Percentiles rank a stretch among this genome's conserved stretches.
These are phyloP conservation scores for Ictalurus furcatus DNA, from an alignment of 2,113 vertebrate genomes.

Conservation along the genomic window DNA sequence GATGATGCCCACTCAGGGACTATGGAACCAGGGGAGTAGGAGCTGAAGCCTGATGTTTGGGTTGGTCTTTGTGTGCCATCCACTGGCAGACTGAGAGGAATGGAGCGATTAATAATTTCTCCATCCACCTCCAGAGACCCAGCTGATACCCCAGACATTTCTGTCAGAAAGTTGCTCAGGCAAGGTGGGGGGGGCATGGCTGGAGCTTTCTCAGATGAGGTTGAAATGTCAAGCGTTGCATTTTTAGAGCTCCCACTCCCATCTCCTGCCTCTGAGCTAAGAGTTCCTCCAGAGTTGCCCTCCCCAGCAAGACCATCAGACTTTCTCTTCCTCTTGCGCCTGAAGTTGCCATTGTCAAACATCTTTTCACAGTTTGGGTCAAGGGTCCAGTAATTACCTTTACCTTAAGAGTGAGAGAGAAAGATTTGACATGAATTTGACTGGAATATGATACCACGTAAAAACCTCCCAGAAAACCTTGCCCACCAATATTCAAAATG, in stretches of 20 bases:
- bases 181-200: slow-evolving; percentile 74
- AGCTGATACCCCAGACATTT: slow-evolving; percentile 86
- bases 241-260: slow-evolving; percentile 73
- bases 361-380: slow-evolving; percentile 99
- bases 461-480: neutral
- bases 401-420: slow-evolving; percentile 74
- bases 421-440: neutral
- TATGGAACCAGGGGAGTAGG: slow-evolving; percentile 81
- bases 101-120: slow-evolving; percentile 74
- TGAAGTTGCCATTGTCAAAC: slow-evolving; percentile 99
- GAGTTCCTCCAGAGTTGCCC: slow-evolving; percentile 56
- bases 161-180: slow-evolving; percentile 88
- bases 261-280: slow-evolving; percentile 78
- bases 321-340: slow-evolving; percentile 97
- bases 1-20: slow-evolving; percentile 77
- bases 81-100: slow-evolving; percentile 77
- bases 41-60: slow-evolving; percentile 79
- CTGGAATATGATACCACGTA: neutral
- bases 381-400: slow-evolving; percentile 98
- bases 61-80: slow-evolving; percentile 81
- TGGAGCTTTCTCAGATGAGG: slow-evolving; percentile 78
- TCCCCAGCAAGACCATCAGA: slow-evolving; percentile 77
- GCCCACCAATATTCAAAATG: neutral
- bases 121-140: slow-evolving; percentile 67
- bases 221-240: slow-evolving; percentile 70